A percentile compares a stretch with the other conserved stretches of the same genome.
Conservation (phyloP, 1,140 invertebrate species). For the Drosophila lacertosa region DNA sequence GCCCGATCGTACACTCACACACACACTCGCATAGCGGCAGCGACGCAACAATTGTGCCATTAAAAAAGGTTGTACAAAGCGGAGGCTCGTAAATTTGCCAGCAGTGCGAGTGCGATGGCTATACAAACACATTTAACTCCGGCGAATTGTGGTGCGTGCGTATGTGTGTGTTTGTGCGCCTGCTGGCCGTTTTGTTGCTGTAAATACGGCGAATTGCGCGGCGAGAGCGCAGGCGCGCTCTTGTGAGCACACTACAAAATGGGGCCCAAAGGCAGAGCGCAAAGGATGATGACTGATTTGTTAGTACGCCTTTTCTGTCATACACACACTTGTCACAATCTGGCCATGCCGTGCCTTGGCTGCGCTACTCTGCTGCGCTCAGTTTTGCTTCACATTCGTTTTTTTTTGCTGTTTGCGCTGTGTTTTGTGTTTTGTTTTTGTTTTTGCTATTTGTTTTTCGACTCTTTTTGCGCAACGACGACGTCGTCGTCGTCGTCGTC, state of each 20-base stretch:
- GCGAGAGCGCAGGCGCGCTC: constrained; percentile 70
- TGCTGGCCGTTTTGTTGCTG: constrained; percentile 19
- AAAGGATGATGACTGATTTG: constrained; percentile 82
- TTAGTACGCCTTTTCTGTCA: constrained; percentile 83
- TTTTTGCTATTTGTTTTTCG: constrained; percentile 57
- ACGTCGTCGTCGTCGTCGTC: constrained; percentile 42
- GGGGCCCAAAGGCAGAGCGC: constrained; percentile 54
- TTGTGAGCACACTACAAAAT: constrained; percentile 46
- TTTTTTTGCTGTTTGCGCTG: too few species aligned
- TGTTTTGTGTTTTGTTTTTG: constrained; percentile 30
- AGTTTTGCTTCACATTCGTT: constrained; percentile 22
- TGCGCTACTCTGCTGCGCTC: constrained; percentile 33
- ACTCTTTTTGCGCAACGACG: constrained; percentile 70
- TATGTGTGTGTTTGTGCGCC: constrained; percentile 32
- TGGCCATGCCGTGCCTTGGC: constrained; percentile 29
- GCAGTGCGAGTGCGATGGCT: constrained; percentile 62
- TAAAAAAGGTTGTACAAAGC: constrained; percentile 63
- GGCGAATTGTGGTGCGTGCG: constrained; percentile 37
- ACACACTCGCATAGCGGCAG: constrained; percentile 33
- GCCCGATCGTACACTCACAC: constrained; percentile 47
- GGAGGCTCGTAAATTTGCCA: constrained; percentile 54
- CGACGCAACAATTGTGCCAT: constrained; percentile 84
- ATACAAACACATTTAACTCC: constrained; percentile 45
- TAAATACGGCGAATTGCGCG: constrained; percentile 50
- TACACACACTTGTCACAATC: constrained; percentile 78